phyloP scores from a whole-genome alignment of 2,888 invertebrate species.

The Globia sparganii region DNA sequence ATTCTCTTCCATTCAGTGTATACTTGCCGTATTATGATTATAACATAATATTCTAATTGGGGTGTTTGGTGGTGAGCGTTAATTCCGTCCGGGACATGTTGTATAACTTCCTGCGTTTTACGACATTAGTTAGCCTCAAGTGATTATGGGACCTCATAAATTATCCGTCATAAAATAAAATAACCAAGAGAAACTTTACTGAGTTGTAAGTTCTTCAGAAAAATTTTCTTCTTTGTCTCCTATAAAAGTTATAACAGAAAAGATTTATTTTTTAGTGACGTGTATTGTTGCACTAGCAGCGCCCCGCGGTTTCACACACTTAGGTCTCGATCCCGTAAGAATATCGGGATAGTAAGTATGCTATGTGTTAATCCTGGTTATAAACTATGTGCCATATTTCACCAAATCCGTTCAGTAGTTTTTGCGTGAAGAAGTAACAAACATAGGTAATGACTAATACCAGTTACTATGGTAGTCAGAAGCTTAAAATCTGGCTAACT shows the following conservation, averaged over 20 bases:
- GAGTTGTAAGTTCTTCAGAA: slow-evolving; percentile 31
- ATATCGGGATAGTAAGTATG: too few species aligned
- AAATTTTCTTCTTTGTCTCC: not conserved
- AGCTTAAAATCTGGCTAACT: not conserved
- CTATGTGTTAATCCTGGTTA: too few species aligned
- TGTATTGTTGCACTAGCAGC: too few species aligned
- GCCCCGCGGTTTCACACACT: too few species aligned
- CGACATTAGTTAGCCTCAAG: slow-evolving; percentile 40
- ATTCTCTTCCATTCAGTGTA: not conserved
- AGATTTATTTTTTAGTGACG: not conserved
- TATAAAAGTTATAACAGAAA: not conserved
- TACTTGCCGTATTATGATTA: not conserved
- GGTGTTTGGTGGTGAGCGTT: not conserved
- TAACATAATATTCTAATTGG: not conserved
- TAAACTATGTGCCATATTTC: too few species aligned
- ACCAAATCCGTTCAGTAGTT: too few species aligned
- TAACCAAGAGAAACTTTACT: slow-evolving; percentile 24
- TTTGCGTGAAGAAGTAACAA: too few species aligned
- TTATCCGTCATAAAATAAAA: slow-evolving; percentile 43
- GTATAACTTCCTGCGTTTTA: slow-evolving; percentile 35
- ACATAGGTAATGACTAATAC: too few species aligned
- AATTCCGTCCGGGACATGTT: not conserved
- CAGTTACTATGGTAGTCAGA: not conserved
- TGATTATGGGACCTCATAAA: slow-evolving; percentile 46
- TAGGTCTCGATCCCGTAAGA: too few species aligned